Conservation (phyloP, 2,113 vertebrate species). For the Atrichornis clamosus region DNA sequence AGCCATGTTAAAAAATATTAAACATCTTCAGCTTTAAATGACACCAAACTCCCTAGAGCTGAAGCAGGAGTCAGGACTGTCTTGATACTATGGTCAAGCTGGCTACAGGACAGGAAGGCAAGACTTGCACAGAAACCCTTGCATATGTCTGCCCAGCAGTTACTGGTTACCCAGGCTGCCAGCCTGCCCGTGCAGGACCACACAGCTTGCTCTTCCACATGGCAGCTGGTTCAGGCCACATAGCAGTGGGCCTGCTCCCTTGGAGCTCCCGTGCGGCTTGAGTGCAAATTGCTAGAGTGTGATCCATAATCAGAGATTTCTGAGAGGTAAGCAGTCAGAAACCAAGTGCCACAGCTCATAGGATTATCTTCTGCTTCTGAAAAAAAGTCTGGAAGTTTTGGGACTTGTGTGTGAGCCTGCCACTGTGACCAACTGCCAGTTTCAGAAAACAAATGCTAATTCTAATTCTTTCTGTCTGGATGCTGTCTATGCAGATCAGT, state of each 20-base stretch:
- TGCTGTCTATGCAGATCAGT: neutral
- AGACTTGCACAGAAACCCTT: neutral
- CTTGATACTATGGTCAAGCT: neutral
- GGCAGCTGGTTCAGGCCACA: neutral
- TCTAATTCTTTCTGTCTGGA: neutral
- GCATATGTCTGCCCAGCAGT: neutral
- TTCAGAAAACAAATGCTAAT: neutral
- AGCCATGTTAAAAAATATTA: neutral
- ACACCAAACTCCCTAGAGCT: neutral
- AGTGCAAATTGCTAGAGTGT: neutral
- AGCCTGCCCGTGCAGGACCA: neutral
- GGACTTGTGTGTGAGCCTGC: neutral
- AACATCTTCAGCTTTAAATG: neutral
- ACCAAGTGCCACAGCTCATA: neutral
- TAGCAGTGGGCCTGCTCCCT: neutral
- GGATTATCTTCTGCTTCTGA: neutral
- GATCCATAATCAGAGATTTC: neutral
- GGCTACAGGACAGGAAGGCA: neutral
- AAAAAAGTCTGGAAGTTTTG: neutral
- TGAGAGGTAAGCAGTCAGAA: neutral
- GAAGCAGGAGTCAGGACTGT: neutral
- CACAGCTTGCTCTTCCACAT: neutral
- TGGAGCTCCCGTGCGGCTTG: neutral
- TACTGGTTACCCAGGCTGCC: neutral
- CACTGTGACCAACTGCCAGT: neutral